Conservation (phyloP, 1,140 invertebrate species). For the Euborellia annulipes region DNA sequence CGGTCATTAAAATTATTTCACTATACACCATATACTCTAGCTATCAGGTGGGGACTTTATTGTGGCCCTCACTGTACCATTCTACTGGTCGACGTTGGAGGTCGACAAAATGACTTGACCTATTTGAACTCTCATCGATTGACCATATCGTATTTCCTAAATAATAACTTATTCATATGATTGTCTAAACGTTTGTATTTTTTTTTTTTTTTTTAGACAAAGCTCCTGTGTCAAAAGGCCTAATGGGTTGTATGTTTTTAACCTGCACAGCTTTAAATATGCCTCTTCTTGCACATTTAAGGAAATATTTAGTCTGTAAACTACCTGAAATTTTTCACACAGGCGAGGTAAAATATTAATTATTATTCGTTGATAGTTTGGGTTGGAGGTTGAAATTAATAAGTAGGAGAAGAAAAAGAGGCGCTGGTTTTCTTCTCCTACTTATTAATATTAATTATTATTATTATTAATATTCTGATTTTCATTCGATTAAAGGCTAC, state of each 20-base stretch:
- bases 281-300: slow-evolving; percentile 27
- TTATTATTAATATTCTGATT: no score
- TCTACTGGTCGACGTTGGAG: neutral
- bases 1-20: no score
- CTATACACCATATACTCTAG: no score
- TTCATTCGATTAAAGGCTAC: no score
- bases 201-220: slow-evolving; percentile 26
- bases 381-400: no score
- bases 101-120: neutral
- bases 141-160: neutral
- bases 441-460: no score
- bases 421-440: no score
- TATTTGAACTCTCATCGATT: neutral
- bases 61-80: neutral
- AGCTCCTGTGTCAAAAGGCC: slow-evolving; percentile 31
- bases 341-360: slow-evolving; percentile 27
- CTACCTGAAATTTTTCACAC: slow-evolving; percentile 25
- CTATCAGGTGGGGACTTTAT: slow-evolving; percentile 1
- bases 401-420: no score
- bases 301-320: slow-evolving; percentile 27
- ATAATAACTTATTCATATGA: neutral
- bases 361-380: no score
- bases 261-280: slow-evolving; percentile 32
- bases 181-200: no score
- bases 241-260: slow-evolving; percentile 29